phyloP scores from a whole-genome alignment of 1,140 invertebrate species.

The Temnothorax longispinosus region DNA sequence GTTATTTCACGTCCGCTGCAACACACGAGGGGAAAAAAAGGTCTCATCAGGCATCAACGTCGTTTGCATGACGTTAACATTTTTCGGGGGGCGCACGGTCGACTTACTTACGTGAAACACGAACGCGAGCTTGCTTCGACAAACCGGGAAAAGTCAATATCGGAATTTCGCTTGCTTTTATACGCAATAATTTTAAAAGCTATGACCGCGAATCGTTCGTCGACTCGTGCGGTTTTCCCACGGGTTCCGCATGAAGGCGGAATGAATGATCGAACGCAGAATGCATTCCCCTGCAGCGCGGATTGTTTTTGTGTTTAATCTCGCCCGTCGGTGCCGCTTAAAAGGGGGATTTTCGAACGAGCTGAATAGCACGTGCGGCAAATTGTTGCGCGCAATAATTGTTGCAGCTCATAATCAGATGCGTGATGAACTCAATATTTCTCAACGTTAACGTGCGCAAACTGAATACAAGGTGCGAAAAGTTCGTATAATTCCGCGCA shows the following conservation, averaged over 20 bases:
- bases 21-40: background rate
- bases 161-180: constrained; percentile 1
- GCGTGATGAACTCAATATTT: constrained; percentile 46
- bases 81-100: background rate
- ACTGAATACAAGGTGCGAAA: constrained; percentile 9
- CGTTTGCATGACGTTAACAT: background rate
- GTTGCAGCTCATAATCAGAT: constrained; percentile 31
- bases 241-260: background rate
- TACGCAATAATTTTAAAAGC: constrained; percentile 14
- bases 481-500: constrained; percentile 32
- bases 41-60: constrained; percentile 31
- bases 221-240: background rate
- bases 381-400: constrained; percentile 49
- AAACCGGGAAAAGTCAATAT: background rate
- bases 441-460: constrained; percentile 6
- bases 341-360: constrained; percentile 27
- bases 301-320: constrained; percentile 49
- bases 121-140: background rate
- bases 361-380: constrained; percentile 34
- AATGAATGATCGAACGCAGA: constrained; percentile 32
- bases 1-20: background rate
- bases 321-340: background rate
- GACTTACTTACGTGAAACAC: background rate
- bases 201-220: background rate
- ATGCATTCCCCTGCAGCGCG: background rate